Percentiles rank a stretch among this genome's conserved stretches.
phyloP scores from a whole-genome alignment of 2,113 vertebrate species.

The Rhynchopsitta pachyrhyncha region DNA sequence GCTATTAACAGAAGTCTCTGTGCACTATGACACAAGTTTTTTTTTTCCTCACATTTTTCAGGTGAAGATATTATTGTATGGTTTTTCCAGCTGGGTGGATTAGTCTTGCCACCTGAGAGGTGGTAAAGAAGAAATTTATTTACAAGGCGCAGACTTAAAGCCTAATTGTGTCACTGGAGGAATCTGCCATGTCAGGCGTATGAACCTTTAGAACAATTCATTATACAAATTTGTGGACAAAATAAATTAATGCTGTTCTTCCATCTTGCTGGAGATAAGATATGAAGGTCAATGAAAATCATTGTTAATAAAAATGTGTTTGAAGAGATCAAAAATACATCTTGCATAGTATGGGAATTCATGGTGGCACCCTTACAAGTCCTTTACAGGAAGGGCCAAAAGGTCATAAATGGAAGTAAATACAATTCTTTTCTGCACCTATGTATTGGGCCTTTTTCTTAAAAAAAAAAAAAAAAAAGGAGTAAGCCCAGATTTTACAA shows the following conservation, averaged over 20 bases:
- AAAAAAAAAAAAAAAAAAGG: not conserved
- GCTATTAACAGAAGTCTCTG: not conserved
- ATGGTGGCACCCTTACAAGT: not conserved
- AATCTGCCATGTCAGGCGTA: fast-evolving
- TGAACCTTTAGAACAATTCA: not conserved
- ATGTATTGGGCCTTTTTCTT: not conserved
- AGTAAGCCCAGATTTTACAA: not conserved
- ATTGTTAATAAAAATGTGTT: not conserved
- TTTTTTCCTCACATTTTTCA: not conserved
- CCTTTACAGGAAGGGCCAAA: not conserved
- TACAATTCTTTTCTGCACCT: not conserved
- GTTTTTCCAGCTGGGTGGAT: not conserved
- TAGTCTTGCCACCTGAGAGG: not conserved
- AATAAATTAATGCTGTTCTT: not conserved
- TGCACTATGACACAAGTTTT: not conserved
- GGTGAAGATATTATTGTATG: not conserved
- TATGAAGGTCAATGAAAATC: not conserved
- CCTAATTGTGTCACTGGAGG: not conserved
- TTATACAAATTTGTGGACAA: not conserved
- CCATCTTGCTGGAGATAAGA: not conserved
- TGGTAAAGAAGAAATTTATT: not conserved
- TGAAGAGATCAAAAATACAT: not conserved
- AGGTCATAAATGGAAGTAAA: not conserved
- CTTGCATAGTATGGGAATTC: not conserved
- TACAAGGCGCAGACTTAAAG: not conserved